Base-by-base conservation (phyloP, 2,797 vertebrate genomes). In the Cichlasoma orientale region DNA sequence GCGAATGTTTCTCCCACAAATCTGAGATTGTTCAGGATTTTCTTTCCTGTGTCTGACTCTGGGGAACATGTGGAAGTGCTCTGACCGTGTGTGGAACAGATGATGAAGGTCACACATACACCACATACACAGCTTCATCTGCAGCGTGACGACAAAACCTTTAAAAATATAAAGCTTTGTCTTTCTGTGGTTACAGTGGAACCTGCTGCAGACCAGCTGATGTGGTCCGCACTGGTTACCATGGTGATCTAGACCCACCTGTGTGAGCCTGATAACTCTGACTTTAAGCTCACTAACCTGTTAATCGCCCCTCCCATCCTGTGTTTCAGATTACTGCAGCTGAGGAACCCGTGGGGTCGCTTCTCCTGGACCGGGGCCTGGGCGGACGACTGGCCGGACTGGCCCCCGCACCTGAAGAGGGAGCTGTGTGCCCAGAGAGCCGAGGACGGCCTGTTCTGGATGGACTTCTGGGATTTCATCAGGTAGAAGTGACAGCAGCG, bases 291-390 rank as follows among this genome's bases (percentile, higher is more conserved):
- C 18, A 23, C 23, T 25, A 27, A 25, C 9, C 23, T 19, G 21
- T 29, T 47, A 66, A 66, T 27, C 5, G 2, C 16, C 47, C 47
- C 16, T 4, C 14, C 16, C 21, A 10, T 25, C 27, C 8, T 66
- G 14, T 76, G 56, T 74, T 13, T 33, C 71, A 99, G 98, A 83
- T 93, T 98, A 2, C 93, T 99, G 53, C 94, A 97, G 41, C 94
- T 99, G 25, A 95, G 98, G 78, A 99, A 99, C 90, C 98, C 98
- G 0, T 99, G 98, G 98, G 98, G 98, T 2, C 96, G 97, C 21
- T 99, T 98, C 93, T 98, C 97, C 78, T 99, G 98, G 98, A 98
- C 97, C 0, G 98, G 98, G 50, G 95, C 92, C 84, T 98, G 97
- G 98, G 97, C 97, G 0, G 98, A 98, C 0, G 94, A 96, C 76